Evolutionary conservation across 1,140 invertebrate genomes (phyloP), one percentile per base, ranked within the genome.

Genomic region (Zaprionus taronus): DNA sequence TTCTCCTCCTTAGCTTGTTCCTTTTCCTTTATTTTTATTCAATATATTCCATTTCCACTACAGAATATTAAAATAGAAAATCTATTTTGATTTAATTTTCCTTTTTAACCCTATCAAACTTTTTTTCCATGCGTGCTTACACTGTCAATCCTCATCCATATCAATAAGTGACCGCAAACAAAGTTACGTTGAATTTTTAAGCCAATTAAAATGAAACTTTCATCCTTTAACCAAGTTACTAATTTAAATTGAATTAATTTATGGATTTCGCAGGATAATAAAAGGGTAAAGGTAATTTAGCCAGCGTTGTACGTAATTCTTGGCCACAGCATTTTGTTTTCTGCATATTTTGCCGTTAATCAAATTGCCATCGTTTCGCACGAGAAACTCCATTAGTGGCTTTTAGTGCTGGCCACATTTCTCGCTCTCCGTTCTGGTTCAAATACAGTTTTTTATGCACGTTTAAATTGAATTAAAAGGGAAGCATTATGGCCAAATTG

Each of bases 381-480:
- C 12, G 5, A 66, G 65, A 36, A 64, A 75, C 55, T 68, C 67
- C 77, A 72, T 80, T 81, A 81, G 75, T 68, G 77, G 73, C 73
- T 73, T 83, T 80, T 51, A 66, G 63, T 62, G 62, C 36, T 55
- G 55, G 66, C 70, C 71, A 64, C 62, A 51, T 24, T 38, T 65
- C 38, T 62, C 26, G 20, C 44, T 7, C 14, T 5, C 36, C 5
- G 36, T 5, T 14, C 36, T 15, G 51, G 44, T 9, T 57, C 58
- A 77, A 71, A 51, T 31, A n/a, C 5, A 61, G 55, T 66, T 64
- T 64, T 47, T 64, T 60, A 75, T 71, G 61, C 38, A 61, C 61
- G 55, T 47, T 68, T 65, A 80, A 89, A 83, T 89, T 72, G 49
- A 80, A 81, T 86, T 87, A 78, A 83, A 75, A 31, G 24, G 28